These are phyloP conservation scores for Heteractis magnifica DNA, from an alignment of 92 coral and sea anemone genomes.

Conservation along the genomic window DNA sequence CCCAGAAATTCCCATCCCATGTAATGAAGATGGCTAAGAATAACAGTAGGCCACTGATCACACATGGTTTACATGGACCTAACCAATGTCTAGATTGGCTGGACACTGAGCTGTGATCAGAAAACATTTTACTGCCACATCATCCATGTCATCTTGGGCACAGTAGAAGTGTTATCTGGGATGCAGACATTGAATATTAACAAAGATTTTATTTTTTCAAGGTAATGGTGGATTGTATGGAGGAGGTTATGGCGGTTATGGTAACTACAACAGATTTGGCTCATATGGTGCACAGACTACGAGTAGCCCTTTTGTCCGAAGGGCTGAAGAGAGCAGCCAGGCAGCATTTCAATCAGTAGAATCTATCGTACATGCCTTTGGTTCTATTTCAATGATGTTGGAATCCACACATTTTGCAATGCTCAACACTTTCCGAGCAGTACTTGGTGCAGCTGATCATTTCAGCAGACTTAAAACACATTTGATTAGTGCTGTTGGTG, in stretches of 20 bases:
- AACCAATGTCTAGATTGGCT: too few relatives aligned
- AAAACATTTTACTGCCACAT: background rate
- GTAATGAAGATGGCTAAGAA: too few relatives aligned
- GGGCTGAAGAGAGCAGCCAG: conserved; percentile 88
- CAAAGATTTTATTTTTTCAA: background rate
- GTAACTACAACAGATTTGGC: conserved; percentile 60
- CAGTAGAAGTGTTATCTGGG: too few relatives aligned
- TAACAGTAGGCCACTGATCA: too few relatives aligned
- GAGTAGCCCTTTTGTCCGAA: conserved; percentile 82
- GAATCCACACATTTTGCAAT: conserved; percentile 98
- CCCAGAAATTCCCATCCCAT: too few relatives aligned
- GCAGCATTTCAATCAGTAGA: conserved; percentile 96
- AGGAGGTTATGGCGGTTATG: conserved; percentile 60
- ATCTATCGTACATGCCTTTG: conserved; percentile 97
- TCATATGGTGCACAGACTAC: conserved; percentile 63
- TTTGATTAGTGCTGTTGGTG: conserved; percentile 75
- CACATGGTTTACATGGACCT: too few relatives aligned
- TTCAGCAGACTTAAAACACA: conserved; percentile 86
- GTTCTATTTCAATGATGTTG: conserved; percentile 97
- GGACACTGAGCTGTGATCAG: too few relatives aligned
- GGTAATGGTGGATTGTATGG: conserved; percentile 69
- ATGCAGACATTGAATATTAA: background rate
- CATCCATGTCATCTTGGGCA: background rate
- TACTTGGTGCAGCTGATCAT: conserved; percentile 94
- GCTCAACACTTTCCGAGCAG: conserved; percentile 86